A percentile compares a stretch with the other conserved stretches of the same genome.
Conservation (phyloP, 2,797 vertebrate species). For the Lophotriccus pileatus region DNA sequence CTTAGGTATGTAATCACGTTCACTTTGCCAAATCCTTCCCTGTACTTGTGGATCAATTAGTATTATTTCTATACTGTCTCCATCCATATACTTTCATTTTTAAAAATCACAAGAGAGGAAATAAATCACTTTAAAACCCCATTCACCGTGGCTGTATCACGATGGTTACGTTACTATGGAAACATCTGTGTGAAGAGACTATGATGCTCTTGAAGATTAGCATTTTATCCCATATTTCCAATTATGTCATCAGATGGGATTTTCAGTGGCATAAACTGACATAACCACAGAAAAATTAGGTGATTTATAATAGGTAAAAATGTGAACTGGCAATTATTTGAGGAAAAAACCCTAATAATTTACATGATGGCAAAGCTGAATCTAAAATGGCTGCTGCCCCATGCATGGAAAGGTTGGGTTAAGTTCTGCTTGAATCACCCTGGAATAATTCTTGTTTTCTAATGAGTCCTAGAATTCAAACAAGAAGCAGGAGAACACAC, state of each 20-base stretch:
- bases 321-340: neutral
- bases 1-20: neutral
- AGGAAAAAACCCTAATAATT: neutral
- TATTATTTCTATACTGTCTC: neutral
- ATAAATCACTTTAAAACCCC: neutral
- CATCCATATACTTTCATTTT: neutral
- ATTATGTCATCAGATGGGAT: conserved; percentile 5
- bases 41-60: conserved; percentile 3
- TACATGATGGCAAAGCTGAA: neutral
- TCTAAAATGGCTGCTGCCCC: neutral
- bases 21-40: neutral
- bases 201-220: neutral
- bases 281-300: neutral
- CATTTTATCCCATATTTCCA: conserved; percentile 26
- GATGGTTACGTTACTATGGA: conserved; percentile 46
- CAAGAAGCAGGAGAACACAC: neutral
- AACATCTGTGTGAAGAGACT: conserved; percentile 28
- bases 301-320: neutral
- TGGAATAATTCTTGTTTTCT: neutral
- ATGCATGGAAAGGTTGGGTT: neutral
- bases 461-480: neutral
- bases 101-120: neutral
- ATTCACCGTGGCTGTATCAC: neutral
- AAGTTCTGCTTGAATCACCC: neutral
- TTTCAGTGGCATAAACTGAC: neutral